Base-by-base conservation (phyloP, 2,888 invertebrate genomes). In the Perizoma affinitatum region DNA sequence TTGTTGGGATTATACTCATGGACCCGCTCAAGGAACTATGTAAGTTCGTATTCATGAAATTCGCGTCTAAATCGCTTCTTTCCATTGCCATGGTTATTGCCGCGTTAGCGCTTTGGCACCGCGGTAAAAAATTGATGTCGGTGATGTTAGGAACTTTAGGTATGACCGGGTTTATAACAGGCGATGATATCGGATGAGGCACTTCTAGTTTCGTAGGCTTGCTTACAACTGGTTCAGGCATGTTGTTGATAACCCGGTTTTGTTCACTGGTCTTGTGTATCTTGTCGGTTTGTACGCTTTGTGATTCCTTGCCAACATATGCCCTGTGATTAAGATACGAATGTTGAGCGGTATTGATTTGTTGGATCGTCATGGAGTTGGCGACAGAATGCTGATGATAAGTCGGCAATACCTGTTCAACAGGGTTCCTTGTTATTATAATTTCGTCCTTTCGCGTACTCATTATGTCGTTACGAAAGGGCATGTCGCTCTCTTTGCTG, bases 101-200 rank as follows among this genome's bases (percentile, higher is more conserved):
- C 0, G 91, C 87, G 61, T 90, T 89, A 63, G 91, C 91, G 69
- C 91, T 92, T 69, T 90, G 91, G 70, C 91, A 92, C 56, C 91
- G 78, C 1, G 91, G 91, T 84, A 91, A 81, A 83, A 86, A 91
- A 81, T 76, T 86, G 0, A 86, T 82, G 52, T 92, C 91, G 0
- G 84, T 82, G 4, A 88, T 87, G 66, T 87, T 88, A 4, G 91
- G 87, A 11, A 88, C 82, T 79, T 92, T 91, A 0, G 91, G 89
- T 70, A 91, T 88, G 0, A 88, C 89, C 40, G 91, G 89, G 64
- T 83, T 92, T 58, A 92, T 88, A 9, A 90, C 90, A 4, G 93
- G 92, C 0, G 93, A 92, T 0, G 92, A 87, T 58, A 92, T 92
- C 0, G 92, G 92, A 72, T 90, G 88, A 34, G 92, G 92, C 38